phyloP scores from a whole-genome alignment of 2,113 vertebrate genomes.

The Rhinogobius similis region DNA sequence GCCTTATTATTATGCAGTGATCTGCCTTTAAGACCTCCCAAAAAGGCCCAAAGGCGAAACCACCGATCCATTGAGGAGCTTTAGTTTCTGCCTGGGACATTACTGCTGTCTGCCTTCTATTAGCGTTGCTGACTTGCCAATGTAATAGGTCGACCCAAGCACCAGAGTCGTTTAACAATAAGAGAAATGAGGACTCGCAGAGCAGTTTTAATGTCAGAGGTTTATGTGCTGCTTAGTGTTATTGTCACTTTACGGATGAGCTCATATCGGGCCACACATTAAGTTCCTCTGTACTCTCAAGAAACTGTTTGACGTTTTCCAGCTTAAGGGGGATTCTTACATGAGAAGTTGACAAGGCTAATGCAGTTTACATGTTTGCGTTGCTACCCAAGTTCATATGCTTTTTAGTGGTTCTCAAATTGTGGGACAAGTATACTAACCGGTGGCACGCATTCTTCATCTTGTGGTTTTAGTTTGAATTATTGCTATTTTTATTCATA shows the following conservation, averaged over 20 bases:
- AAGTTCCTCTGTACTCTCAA: conserved; percentile 33
- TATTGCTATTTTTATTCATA: not conserved
- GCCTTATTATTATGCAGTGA: conserved; percentile 62
- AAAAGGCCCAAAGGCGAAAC: conserved; percentile 53
- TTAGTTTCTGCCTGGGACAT: conserved; percentile 61
- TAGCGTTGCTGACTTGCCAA: conserved; percentile 53
- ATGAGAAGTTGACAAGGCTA: conserved; percentile 15
- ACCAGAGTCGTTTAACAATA: conserved; percentile 44
- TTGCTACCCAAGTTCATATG: not conserved
- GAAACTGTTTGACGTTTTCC: conserved; percentile 52
- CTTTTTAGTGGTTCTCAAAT: conserved; percentile 5
- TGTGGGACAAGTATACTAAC: not conserved
- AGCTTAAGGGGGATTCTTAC: conserved; percentile 17
- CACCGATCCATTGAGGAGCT: conserved; percentile 54
- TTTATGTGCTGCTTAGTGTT: conserved; percentile 71
- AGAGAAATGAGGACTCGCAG: conserved; percentile 63
- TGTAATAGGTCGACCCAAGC: conserved; percentile 45
- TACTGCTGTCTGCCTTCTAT: conserved; percentile 68
- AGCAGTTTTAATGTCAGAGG: conserved; percentile 67
- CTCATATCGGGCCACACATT: conserved; percentile 72
- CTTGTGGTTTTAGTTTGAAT: not conserved
- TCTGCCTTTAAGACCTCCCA: conserved; percentile 69
- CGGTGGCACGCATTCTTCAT: not conserved
- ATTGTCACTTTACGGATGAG: conserved; percentile 59
- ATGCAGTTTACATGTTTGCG: conserved; percentile 26